Base-by-base conservation (phyloP, 2,888 invertebrate species). In the Orchestes rusci region DNA sequence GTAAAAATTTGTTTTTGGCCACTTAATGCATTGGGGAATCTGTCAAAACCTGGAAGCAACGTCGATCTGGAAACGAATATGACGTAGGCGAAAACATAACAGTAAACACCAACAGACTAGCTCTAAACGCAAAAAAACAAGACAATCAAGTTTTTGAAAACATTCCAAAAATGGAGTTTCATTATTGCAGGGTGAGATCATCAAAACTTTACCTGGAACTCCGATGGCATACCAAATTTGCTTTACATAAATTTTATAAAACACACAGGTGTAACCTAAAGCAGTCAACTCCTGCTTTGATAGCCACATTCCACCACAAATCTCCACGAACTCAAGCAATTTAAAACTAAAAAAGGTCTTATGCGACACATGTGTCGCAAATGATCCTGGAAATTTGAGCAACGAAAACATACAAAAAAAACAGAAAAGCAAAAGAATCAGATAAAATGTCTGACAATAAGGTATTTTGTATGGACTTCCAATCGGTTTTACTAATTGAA, bases 401-500 rank as follows among this genome's bases (percentile, higher is more conserved):
- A n/a, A n/a, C n/a, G n/a, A n/a, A n/a, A 23, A 7, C 23, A 8
- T 23, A 23, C 5, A 23, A 23, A 23, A 23, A 47, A 50, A 17
- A 17, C 8, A 39, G 45, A 31, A 17, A 32, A 7, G 49, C 37
- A 31, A 48, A 53, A 35, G 18, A 28, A 5, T 16, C 23, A 28
- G 42, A 49, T 34, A 45, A 29, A 12, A 8, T 27, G 12, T 39
- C 32, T 10, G 29, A 48, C 13, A 34, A 34, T 34, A 23, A 15
- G 39, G 35, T 45, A n/a, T 45, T 45, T 28, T 42, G 43, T 5
- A 39, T 55, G 42, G 55, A 53, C 45, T n/a, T 54, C 10, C 45
- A 56, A 18, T 43, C 52, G 13, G 52, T 53, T 10, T 35, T 53
- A 16, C 16, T 58, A 59, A 37, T 60, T 51, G 35, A 56, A 56